These are phyloP conservation scores for Falco peregrinus DNA, from an alignment of 2,797 vertebrate species.

Conservation along the genomic window DNA sequence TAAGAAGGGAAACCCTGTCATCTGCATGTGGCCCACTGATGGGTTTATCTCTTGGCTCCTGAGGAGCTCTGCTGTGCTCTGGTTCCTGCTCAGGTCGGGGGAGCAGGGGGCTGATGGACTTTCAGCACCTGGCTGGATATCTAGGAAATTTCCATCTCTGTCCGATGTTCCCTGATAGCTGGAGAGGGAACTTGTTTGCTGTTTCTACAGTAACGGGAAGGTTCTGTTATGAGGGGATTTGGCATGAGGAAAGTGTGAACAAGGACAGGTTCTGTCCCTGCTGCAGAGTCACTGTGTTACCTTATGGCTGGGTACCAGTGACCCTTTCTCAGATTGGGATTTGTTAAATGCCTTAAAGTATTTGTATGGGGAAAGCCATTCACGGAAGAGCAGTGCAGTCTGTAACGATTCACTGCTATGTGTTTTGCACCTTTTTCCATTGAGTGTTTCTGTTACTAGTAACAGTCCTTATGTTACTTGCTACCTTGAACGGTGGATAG, in stretches of 20 bases:
- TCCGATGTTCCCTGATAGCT: neutral
- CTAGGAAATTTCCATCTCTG: neutral
- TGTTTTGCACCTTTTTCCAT: neutral
- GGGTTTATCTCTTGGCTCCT: neutral
- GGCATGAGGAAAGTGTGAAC: neutral
- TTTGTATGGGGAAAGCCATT: neutral
- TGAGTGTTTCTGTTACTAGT: neutral
- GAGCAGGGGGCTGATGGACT: neutral
- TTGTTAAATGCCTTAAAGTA: neutral
- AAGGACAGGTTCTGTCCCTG: neutral
- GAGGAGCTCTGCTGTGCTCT: neutral
- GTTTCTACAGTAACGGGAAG: neutral
- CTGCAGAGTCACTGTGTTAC: fast-evolving
- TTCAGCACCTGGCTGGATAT: neutral
- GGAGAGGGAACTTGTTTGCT: neutral
- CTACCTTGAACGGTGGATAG: neutral
- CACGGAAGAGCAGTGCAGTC: neutral
- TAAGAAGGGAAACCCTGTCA: neutral
- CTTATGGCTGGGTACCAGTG: neutral
- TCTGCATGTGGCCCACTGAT: fast-evolving
- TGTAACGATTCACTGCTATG: neutral
- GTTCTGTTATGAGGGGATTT: neutral
- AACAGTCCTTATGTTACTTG: neutral
- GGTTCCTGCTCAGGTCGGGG: neutral
- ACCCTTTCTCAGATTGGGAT: neutral